Evolutionary conservation across 2,797 vertebrate species (phyloP), one percentile per base, ranked within the genome.

Genomic region (Eulemur albifrons): DNA sequence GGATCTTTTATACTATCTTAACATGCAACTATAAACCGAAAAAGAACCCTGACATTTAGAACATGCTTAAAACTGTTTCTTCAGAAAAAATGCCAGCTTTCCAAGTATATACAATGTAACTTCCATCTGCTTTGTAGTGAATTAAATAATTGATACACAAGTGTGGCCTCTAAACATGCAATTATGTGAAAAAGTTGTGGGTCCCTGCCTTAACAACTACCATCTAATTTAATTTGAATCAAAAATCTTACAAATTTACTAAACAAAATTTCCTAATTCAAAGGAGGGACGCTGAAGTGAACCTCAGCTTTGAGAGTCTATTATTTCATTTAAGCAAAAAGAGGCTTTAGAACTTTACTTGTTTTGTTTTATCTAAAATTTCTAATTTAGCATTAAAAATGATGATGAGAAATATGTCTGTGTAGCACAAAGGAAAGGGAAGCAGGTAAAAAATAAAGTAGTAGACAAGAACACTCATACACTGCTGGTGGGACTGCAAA

Each of bases 101-200:
- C 38, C 63, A 88, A 72, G 25, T 61, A 87, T 45, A 82, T 75
- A 61, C 15, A 93, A 45, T 23, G 45, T 30, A 96, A 90, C 90
- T 90, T 57, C 86, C 21, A 92, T 21, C 63, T 76, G 52, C 15
- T 63, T 63, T 87, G 20, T 14, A 89, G 52, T 57, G n/a, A 57
- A 87, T 69, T 83, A 94, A 87, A 88, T 90, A 88, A 88, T 18
- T 81, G n/a, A 40, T 72, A 93, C 12, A 88, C 20, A 86, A 75
- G 25, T 48, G 23, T 77, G 48, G n/a, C 20, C 72, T 63, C 52
- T 88, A 84, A 88, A 80, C 61, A 69, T 91, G 8, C n/a, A 75
- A 77, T 18, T 63, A 82, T 17, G 38, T 84, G 27, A 92, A 59
- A 81, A 92, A 89, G 54, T 21, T 77, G 5, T 89, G 90, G 61